Percentiles rank a stretch among this genome's conserved stretches.
These are phyloP conservation scores for Malurus elegans DNA, from an alignment of 2,113 vertebrate species.

Conservation along the genomic window DNA sequence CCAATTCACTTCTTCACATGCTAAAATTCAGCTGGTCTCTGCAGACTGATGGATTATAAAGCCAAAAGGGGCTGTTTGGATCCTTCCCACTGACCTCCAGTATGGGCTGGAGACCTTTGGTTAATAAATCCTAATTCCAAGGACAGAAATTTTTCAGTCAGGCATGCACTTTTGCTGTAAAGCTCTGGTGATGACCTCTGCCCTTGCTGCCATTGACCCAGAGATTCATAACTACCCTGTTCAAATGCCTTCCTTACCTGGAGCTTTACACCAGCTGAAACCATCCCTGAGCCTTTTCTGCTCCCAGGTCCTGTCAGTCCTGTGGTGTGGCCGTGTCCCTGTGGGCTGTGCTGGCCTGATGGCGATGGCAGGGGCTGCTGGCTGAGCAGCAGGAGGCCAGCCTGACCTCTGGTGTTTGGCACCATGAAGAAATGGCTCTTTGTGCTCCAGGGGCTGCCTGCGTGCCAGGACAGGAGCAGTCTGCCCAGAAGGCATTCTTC, in stretches of 20 bases:
- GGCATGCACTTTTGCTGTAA: not conserved
- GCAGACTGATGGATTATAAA: not conserved
- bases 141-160: not conserved
- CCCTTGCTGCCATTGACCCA: not conserved
- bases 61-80: not conserved
- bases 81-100: not conserved
- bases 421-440: accelerated
- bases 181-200: not conserved
- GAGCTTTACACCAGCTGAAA: not conserved
- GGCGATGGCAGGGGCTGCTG: accelerated
- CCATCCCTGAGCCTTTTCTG: not conserved
- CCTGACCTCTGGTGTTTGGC: not conserved
- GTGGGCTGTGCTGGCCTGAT: accelerated
- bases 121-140: not conserved
- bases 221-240: not conserved
- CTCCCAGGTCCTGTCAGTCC: not conserved
- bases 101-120: not conserved
- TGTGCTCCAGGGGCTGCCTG: not conserved
- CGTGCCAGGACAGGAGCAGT: accelerated
- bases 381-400: not conserved
- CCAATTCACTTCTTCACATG: not conserved
- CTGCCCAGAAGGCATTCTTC: not conserved
- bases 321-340: accelerated
- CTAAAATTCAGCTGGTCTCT: not conserved
- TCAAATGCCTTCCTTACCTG: not conserved